Evolutionary conservation across 2,888 invertebrate species (phyloP).

Genomic region (Stratiomys singularior): DNA sequence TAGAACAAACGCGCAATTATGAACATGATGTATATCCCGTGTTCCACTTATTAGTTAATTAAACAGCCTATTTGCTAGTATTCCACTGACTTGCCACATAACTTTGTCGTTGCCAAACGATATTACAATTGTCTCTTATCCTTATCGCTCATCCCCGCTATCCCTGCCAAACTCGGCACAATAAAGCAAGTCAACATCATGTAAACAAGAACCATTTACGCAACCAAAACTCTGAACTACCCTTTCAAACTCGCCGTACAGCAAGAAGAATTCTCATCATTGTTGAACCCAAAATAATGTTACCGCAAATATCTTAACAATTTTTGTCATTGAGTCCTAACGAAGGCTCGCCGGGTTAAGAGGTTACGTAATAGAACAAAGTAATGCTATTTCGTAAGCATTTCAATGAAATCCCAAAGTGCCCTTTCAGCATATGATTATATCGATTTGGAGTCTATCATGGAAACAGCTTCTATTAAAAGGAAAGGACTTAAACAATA

Average conservation of each 20-base stretch:
- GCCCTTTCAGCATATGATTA: slow-evolving; percentile 29
- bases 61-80: not conserved
- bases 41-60: slow-evolving; percentile 34
- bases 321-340: not conserved
- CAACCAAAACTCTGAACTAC: not conserved
- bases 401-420: slow-evolving; percentile 26
- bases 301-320: slow-evolving; percentile 24
- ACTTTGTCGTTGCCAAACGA: not conserved
- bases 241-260: not conserved
- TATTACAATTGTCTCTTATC: not conserved
- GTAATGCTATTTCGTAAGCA: slow-evolving; percentile 23
- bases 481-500: not conserved
- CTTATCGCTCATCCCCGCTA: not conserved
- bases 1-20: not conserved
- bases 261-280: not conserved
- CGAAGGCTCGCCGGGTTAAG: not conserved
- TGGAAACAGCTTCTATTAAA: not conserved
- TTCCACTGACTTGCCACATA: not conserved
- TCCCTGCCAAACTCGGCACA: not conserved
- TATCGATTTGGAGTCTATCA: slow-evolving; percentile 13
- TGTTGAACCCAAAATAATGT: slow-evolving; percentile 13
- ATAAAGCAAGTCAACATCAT: not conserved
- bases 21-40: not conserved
- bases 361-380: not conserved
- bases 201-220: not conserved